Conservation (phyloP, 2,113 vertebrate genomes). For the Plestiodon gilberti region DNA sequence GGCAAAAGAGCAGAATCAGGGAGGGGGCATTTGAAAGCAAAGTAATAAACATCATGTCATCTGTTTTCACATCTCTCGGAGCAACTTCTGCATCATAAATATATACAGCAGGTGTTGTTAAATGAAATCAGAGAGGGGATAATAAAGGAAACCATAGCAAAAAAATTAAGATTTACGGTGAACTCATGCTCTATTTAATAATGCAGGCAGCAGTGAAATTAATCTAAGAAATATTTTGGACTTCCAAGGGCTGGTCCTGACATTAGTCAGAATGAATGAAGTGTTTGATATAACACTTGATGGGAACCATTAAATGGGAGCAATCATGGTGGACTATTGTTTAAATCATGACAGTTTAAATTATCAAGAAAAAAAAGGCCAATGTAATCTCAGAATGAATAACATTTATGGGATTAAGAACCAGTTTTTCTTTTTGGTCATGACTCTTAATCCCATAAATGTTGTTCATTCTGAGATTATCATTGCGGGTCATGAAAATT, state of each 20-base stretch:
- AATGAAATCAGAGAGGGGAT: conserved; percentile 17
- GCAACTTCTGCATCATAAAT: neutral
- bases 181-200: neutral
- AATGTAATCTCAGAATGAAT: no score
- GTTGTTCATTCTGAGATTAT: no score
- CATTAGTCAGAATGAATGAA: neutral
- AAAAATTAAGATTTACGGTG: conserved; percentile 23
- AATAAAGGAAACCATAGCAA: neutral
- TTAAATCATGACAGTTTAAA: neutral
- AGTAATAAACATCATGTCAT: neutral
- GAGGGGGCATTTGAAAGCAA: conserved; percentile 23
- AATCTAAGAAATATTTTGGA: conserved; percentile 24
- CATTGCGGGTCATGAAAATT: no score
- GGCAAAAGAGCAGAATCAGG: neutral
- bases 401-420: no score
- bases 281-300: no score
- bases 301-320: neutral
- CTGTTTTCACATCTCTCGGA: conserved; percentile 18
- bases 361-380: neutral
- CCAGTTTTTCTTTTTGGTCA: no score
- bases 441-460: no score
- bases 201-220: conserved; percentile 20
- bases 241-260: no score
- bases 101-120: neutral
- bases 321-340: neutral